A percentile compares a stretch with the other conserved stretches of the same genome.
These are phyloP conservation scores for Strix uralensis DNA, from an alignment of 2,113 vertebrate genomes.

Conservation along the genomic window DNA sequence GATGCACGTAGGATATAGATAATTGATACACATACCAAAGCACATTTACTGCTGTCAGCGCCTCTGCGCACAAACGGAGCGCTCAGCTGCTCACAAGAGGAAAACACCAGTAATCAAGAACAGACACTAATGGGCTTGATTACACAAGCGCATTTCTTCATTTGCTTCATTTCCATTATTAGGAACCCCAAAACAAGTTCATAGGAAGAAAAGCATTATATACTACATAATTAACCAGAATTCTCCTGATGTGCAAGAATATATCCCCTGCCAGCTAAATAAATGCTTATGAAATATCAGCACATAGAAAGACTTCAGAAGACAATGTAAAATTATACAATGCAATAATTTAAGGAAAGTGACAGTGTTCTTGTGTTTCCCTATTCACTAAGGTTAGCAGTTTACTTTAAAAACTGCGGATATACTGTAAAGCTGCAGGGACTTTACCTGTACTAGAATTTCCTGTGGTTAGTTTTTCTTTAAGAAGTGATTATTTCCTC, in stretches of 20 bases:
- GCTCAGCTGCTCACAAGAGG: not conserved
- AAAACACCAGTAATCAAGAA: not conserved
- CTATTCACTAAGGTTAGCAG: not conserved
- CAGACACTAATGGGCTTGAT: not conserved
- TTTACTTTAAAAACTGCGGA: not conserved
- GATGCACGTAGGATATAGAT: accelerated
- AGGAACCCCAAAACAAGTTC: not conserved
- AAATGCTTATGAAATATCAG: not conserved
- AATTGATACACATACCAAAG: not conserved
- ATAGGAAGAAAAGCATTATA: not conserved
- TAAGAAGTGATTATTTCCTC: not conserved
- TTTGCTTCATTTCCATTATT: not conserved
- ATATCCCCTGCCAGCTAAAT: not conserved
- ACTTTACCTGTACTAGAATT: not conserved
- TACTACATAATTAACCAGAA: not conserved
- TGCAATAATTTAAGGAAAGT: not conserved
- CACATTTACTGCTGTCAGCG: not conserved
- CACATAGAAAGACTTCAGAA: not conserved
- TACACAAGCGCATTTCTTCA: not conserved
- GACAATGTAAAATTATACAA: not conserved
- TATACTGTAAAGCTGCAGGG: not conserved
- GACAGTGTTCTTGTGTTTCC: not conserved
- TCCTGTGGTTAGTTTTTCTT: not conserved
- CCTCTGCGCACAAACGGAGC: not conserved
- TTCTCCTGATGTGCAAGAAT: not conserved